phyloP scores from a whole-genome alignment of 1,140 invertebrate genomes.

The Lordiphosa collinella region DNA sequence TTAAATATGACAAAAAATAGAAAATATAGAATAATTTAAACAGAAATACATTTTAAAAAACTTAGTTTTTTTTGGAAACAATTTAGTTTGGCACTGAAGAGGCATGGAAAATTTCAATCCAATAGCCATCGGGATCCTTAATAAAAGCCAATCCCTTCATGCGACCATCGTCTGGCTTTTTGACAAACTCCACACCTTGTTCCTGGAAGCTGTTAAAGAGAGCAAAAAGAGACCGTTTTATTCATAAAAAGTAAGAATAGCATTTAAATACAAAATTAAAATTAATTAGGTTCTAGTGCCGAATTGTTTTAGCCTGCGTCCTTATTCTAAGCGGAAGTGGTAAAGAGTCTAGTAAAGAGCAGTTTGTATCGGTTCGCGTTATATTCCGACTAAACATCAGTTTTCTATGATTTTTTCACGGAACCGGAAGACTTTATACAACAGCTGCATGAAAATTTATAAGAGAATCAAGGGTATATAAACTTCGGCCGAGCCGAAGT shows the following conservation, averaged over 20 bases:
- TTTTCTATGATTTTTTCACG: too few relatives aligned
- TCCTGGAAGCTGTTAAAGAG: conserved; percentile 85
- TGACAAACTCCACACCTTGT: conserved; percentile 92
- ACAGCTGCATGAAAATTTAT: too few relatives aligned
- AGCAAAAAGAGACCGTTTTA: too few relatives aligned
- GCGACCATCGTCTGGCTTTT: conserved; percentile 93
- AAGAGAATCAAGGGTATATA: too few relatives aligned
- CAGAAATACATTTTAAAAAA: conserved; percentile 2
- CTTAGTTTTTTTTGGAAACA: conserved; percentile 56
- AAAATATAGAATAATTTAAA: conserved; percentile 2
- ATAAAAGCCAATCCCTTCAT: conserved; percentile 97
- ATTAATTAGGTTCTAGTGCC: too few relatives aligned
- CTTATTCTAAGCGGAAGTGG: too few relatives aligned
- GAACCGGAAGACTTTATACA: too few relatives aligned
- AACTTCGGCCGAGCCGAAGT: too few relatives aligned
- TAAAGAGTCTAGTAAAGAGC: too few relatives aligned
- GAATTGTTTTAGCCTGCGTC: too few relatives aligned
- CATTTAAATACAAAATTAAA: conserved; percentile 15
- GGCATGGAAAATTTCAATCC: conserved; percentile 95
- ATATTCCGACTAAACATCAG: too few relatives aligned
- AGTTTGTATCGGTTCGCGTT: too few relatives aligned
- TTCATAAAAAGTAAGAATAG: background rate
- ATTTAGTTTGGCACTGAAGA: conserved; percentile 84
- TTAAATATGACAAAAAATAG: background rate
- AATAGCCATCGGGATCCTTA: conserved; percentile 97